Evolutionary conservation across 1,140 invertebrate species (phyloP), one percentile per base, ranked within the genome.

Genomic region (Brachionus angularis): DNA sequence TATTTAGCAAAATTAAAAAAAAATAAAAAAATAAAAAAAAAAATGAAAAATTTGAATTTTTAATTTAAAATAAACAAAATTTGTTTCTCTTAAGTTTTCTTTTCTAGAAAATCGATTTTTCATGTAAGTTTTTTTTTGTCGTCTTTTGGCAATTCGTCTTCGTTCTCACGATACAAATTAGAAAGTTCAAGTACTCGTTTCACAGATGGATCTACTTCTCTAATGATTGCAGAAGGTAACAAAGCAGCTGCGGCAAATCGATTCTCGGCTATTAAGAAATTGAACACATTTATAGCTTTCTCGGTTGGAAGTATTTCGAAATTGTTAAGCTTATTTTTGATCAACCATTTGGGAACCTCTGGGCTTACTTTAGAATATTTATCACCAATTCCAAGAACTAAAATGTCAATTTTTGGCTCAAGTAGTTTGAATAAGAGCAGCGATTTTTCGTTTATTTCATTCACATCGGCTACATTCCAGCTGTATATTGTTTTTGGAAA

Each of bases 371-470:
- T 67, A 23, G 62, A 67, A 47, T 67, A 67, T 23, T 67, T 67
- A 29, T 67, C 62, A 33, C 62, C 62, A 18, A 42, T 67, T 5
- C 62, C 62, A 27, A 67, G 46, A 10, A 67, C 42, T 18, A 67
- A 47, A 33, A 67, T 25, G 47, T 67, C 62, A 27, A 47, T 16
- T 47, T 67, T 67, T 47, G 62, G 62, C 8, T 67, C 62, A 21
- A 67, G 29, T 7, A 67, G 3, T 47, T 67, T 67, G 10, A 67
- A 67, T 21, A 67, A 21, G 5, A 67, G 29, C 12, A 67, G 62
- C 21, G 62, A 47, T 33, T 67, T 67, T 34, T 47, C 62, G 47
- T 67, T 67, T 27, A 67, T 14, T 67, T 67, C 62, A 67, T 67
- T 21, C 1, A 67, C 27, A 29, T 47, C 62, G 12, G 27, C 31